These are phyloP conservation scores for Sciaenops ocellatus DNA, from an alignment of 2,797 vertebrate genomes.

Conservation along the genomic window DNA sequence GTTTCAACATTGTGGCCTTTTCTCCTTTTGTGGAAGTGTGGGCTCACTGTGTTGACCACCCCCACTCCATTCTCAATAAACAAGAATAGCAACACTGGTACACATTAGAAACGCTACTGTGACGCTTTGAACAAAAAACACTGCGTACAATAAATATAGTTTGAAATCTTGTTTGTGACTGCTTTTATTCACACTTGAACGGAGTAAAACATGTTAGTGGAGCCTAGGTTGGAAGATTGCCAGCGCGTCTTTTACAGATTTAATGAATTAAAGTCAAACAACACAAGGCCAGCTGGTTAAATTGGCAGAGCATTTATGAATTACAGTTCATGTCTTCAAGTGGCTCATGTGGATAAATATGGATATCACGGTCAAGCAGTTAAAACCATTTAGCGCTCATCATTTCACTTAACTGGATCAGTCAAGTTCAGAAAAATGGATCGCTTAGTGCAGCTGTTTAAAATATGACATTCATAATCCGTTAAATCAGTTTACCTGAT, in stretches of 20 bases:
- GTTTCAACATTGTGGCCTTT: conserved; percentile 79
- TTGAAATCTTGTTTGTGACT: background rate
- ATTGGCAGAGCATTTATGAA: background rate
- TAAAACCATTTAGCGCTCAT: background rate
- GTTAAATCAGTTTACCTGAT: background rate
- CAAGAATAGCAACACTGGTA: conserved; percentile 15
- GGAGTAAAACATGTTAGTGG: background rate
- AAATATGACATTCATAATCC: background rate
- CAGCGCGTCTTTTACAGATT: background rate
- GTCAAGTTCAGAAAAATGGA: background rate
- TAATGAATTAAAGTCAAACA: background rate
- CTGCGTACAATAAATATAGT: background rate
- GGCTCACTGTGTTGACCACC: conserved; percentile 48
- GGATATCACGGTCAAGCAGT: background rate
- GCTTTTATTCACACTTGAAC: background rate
- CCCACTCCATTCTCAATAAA: conserved; percentile 42
- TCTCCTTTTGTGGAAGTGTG: conserved; percentile 83
- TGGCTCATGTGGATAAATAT: conserved; percentile 11
- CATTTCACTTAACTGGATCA: background rate
- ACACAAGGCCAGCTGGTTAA: background rate
- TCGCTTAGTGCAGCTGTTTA: background rate
- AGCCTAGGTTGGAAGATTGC: background rate
- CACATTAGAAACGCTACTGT: conserved; percentile 20
- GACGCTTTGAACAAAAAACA: conserved; percentile 1
- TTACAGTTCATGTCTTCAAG: conserved; percentile 8